Conservation (phyloP, 2,113 vertebrate species). For the Solea senegalensis region DNA sequence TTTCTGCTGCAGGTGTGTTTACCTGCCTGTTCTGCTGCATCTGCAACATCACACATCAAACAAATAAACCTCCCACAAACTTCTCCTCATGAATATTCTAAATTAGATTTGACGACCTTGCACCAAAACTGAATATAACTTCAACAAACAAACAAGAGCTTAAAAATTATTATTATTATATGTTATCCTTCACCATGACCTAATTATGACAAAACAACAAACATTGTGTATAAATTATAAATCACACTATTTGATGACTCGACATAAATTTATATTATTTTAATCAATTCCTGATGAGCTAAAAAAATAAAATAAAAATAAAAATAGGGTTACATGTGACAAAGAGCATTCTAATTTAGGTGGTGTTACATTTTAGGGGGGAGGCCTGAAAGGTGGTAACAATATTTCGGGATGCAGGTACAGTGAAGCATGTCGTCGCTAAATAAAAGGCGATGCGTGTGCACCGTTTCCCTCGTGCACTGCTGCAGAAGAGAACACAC, state of each 20-base stretch:
- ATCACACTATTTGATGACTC: neutral
- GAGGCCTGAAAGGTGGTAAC: slow-evolving; percentile 55
- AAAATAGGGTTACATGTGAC: neutral
- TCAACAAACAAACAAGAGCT: neutral
- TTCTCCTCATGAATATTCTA: neutral
- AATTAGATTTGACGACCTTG: neutral
- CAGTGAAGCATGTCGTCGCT: slow-evolving; percentile 37
- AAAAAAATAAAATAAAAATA: neutral
- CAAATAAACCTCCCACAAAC: neutral
- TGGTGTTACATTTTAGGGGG: slow-evolving; percentile 7
- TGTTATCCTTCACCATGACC: neutral
- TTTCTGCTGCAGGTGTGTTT: slow-evolving; percentile 45
- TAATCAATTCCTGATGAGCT: neutral
- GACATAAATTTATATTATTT: neutral
- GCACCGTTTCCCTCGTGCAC: slow-evolving; percentile 22
- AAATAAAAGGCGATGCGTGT: slow-evolving; percentile 58
- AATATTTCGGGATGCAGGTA: slow-evolving; percentile 23
- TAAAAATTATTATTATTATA: slow-evolving; percentile 6
- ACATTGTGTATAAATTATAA: neutral
- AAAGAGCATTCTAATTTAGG: slow-evolving; percentile 28
- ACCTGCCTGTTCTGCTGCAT: slow-evolving; percentile 34
- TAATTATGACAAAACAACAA: neutral
- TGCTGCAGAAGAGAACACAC: slow-evolving; percentile 35
- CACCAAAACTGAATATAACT: neutral
- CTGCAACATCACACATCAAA: slow-evolving; percentile 22